These are phyloP conservation scores for Mimas tiliae DNA, from an alignment of 2,888 invertebrate genomes.

Conservation along the genomic window DNA sequence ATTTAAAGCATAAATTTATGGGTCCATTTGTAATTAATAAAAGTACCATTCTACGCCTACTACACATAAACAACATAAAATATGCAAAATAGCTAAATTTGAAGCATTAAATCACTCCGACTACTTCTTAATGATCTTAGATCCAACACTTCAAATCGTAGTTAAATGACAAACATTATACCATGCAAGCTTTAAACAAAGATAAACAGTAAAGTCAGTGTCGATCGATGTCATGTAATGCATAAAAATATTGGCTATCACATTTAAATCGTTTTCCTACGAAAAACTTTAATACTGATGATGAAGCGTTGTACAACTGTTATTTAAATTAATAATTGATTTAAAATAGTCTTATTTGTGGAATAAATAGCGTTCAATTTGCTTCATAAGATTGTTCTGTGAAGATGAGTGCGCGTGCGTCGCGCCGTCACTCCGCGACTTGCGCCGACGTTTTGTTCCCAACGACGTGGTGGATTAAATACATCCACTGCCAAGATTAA, in stretches of 20 bases:
- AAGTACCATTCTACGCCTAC: conserved; percentile 11
- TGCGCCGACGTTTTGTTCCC: conserved; percentile 51
- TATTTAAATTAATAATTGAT: neutral
- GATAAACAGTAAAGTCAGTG: too few species aligned
- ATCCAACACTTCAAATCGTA: neutral
- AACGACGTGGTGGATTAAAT: conserved; percentile 60
- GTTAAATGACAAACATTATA: too few species aligned
- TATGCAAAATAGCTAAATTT: neutral
- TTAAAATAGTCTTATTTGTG: neutral
- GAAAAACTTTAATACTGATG: neutral
- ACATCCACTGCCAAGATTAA: conserved; percentile 73
- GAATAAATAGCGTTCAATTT: conserved; percentile 9
- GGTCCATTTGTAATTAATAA: neutral
- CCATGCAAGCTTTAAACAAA: too few species aligned
- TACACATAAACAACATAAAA: conserved; percentile 1
- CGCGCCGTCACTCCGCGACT: conserved; percentile 55
- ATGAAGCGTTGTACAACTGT: neutral
- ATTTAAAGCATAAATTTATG: conserved; percentile 1
- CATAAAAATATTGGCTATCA: too few species aligned
- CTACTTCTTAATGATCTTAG: neutral
- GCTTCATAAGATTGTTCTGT: conserved; percentile 39
- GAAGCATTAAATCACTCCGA: neutral
- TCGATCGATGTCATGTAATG: too few species aligned
- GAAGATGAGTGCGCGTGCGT: conserved; percentile 66
- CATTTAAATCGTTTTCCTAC: too few species aligned